A percentile compares a stretch with the other conserved stretches of the same genome.
phyloP scores from a whole-genome alignment of 2,113 vertebrate genomes.

The Petaurus breviceps region DNA sequence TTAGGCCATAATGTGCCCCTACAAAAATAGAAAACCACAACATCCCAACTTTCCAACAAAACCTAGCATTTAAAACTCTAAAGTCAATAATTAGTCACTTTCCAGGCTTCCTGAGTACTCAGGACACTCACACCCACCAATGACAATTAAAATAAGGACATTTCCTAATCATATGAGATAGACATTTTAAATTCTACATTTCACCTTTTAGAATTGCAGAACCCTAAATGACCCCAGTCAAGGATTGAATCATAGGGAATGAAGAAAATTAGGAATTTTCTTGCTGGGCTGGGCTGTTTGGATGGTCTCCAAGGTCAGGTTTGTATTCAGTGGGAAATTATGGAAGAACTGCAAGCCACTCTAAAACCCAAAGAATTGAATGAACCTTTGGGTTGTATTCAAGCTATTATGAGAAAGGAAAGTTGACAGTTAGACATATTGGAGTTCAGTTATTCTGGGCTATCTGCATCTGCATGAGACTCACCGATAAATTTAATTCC shows the following conservation, averaged over 20 bases:
- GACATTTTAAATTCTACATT: background rate
- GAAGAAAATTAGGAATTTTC: background rate
- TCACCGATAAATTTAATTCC: background rate
- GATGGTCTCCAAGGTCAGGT: background rate
- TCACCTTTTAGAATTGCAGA: background rate
- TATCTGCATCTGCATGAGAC: background rate
- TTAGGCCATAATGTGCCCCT: background rate
- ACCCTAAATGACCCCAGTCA: background rate
- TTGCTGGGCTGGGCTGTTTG: background rate
- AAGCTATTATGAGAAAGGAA: background rate
- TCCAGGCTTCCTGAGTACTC: background rate
- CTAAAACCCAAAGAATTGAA: background rate
- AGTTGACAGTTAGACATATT: background rate
- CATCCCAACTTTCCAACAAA: background rate
- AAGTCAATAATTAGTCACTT: conserved; percentile 12
- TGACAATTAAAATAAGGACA: background rate
- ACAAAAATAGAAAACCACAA: conserved; percentile 12
- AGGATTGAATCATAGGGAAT: background rate
- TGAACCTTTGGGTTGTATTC: background rate
- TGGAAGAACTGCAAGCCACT: background rate
- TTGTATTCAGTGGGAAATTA: background rate
- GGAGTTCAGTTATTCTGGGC: background rate
- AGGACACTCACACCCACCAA: background rate
- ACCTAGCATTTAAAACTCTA: background rate
- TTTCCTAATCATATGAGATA: background rate